Conservation (phyloP, 2,113 vertebrate genomes). For the Orthochromis malagaraziensis region DNA sequence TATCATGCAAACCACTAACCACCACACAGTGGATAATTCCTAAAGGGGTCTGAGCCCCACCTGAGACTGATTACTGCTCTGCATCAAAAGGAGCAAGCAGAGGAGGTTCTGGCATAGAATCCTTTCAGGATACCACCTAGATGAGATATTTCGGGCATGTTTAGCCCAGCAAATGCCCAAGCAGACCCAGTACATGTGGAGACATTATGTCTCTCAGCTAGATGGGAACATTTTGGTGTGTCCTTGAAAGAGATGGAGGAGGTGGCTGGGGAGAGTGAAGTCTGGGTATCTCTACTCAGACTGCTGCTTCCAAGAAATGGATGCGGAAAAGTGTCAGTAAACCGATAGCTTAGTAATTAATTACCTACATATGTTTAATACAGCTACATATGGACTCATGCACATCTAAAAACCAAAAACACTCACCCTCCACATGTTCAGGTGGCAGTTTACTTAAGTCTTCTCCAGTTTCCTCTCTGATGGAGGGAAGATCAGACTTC, state of each 20-base stretch:
- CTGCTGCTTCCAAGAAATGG: background rate
- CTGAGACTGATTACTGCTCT: background rate
- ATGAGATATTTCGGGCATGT: background rate
- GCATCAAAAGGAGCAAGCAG: background rate
- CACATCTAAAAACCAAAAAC: background rate
- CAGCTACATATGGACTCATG: background rate
- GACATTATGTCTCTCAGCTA: background rate
- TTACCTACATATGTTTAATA: background rate
- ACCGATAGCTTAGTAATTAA: background rate
- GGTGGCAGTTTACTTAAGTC: slow-evolving; percentile 42
- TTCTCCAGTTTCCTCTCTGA: background rate
- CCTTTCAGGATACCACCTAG: background rate
- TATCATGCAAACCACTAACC: background rate
- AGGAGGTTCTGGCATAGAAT: background rate
- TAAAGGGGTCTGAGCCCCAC: background rate
- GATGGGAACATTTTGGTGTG: background rate
- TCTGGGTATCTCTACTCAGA: background rate
- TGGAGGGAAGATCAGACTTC: background rate
- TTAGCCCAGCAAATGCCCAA: background rate
- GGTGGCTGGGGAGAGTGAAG: background rate
- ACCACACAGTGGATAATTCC: background rate
- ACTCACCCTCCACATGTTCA: slow-evolving; percentile 43
- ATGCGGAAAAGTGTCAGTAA: background rate
- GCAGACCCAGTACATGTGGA: background rate
- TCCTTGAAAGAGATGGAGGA: background rate